Evolutionary conservation across 2,888 invertebrate genomes (phyloP), one percentile per base, ranked within the genome.

Genomic region (Cynaeus angustus): DNA sequence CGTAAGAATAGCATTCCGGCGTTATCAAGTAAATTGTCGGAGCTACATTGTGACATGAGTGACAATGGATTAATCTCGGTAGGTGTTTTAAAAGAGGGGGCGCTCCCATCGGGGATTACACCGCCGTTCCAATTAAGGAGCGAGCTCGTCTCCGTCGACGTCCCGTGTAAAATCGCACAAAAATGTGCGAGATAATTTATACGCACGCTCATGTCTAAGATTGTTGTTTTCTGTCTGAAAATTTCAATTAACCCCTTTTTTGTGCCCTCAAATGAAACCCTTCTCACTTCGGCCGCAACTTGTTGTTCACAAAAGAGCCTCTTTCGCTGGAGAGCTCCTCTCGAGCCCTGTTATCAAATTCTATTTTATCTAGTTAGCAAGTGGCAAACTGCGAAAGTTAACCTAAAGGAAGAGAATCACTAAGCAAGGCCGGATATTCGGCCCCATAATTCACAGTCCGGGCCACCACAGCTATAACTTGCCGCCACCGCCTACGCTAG

Each of bases 391-490:
- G 43, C 53, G 59, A 69, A 73, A 73, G 72, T 72, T 70, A 55
- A 72, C 70, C 56, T 70, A 68, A 73, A 68, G 66, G 66, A 73
- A 64, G 70, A 48, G 70, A 61, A 67, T 62, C 45, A 58, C 67
- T 62, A 66, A 75, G 73, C 76, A 73, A 62, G 72, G 72, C 75
- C 77, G 78, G 78, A 78, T 78, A 78, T 78, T 78, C 75, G 77
- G 71, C 74, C 72, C 72, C 77, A 78, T 79, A 79, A 78, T 71
- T 79, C 76, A 79, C 72, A 68, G 72, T 71, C 75, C 74, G 74
- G 71, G 72, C 68, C 72, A 75, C 76, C 75, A 68, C 74, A 73
- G 73, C 74, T 62, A 74, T 78, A 78, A 77, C 68, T 77, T 73
- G 73, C 66, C 72, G 71, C 59, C 67, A 70, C 71, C 73, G 68